Evolutionary conservation across 2,888 invertebrate species (phyloP), one percentile per base, ranked within the genome.

Genomic region (Scaptomyza cyrtandrae): DNA sequence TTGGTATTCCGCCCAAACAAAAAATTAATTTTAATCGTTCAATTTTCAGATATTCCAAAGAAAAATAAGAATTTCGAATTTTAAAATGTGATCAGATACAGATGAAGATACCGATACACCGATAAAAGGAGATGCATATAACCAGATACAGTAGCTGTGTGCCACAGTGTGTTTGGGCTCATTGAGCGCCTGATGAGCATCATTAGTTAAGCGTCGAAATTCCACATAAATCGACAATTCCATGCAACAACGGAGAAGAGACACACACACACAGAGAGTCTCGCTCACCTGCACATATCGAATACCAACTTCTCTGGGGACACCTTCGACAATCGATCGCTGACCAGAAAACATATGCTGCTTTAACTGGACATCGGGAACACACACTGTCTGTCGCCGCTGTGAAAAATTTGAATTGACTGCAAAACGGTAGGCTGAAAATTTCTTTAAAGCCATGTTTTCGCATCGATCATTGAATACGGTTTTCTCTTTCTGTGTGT

Each of bases 131-230:
- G 65, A 39, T 35, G 13, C 50, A 37, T 73, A 78, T 75, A 80
- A 13, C 11, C 11, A 9, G 13, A 49, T 19, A n/a, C 87, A 80
- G 88, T 88, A 86, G 85, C 83, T 65, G 55, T 41, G 39, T 33
- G 56, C 56, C 19, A 35, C 54, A 41, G 35, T 35, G 35, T 39
- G 39, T 37, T 37, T 57, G 59, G 31, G 60, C 63, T 58, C 82
- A 80, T 80, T 79, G 77, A 86, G 73, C 74, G 64, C 78, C 85
- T 89, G 86, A 90, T 89, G 81, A 89, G 75, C 81, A 76, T 90
- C 89, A 90, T 90, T 90, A 89, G 86, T 90, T 89, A 75, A 79
- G 80, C 77, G 80, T 80, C 84, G 78, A 79, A 84, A 89, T 90
- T 90, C 88, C 86, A 79, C 73, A 80, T 90, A 90, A 89, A 61